phyloP scores from a whole-genome alignment of 1,140 invertebrate genomes.

The Bombus confusus region DNA sequence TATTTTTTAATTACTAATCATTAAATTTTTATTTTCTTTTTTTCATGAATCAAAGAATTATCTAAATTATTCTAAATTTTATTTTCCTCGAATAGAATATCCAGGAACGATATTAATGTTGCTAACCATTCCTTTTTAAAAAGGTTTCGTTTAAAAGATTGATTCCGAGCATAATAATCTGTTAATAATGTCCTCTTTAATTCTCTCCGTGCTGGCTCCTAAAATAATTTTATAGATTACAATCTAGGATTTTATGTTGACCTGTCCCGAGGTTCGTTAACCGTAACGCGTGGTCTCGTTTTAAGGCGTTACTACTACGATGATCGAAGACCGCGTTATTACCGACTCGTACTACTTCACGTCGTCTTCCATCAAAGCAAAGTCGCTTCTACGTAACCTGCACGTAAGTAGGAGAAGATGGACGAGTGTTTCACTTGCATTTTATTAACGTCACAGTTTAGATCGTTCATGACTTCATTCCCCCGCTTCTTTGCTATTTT shows the following conservation, averaged over 20 bases:
- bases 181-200: neutral
- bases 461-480: neutral
- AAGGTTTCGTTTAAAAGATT: too few relatives aligned
- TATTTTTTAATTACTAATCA: too few relatives aligned
- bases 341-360: slow-evolving; percentile 24
- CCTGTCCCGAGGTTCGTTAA: neutral
- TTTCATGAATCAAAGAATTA: too few relatives aligned
- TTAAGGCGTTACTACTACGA: neutral
- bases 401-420: neutral
- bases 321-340: neutral
- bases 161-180: neutral
- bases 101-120: too few relatives aligned
- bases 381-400: neutral
- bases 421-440: slow-evolving; percentile 13
- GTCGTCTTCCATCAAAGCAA: neutral
- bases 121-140: too few relatives aligned
- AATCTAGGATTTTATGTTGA: neutral
- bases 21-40: too few relatives aligned
- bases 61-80: too few relatives aligned
- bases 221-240: neutral
- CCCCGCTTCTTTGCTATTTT: too few relatives aligned
- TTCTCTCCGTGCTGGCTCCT: neutral
- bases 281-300: neutral
- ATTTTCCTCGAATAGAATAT: too few relatives aligned
- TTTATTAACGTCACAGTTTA: slow-evolving; percentile 23